Base-by-base conservation (phyloP, 2,888 invertebrate genomes). In the Anorthoa munda region DNA sequence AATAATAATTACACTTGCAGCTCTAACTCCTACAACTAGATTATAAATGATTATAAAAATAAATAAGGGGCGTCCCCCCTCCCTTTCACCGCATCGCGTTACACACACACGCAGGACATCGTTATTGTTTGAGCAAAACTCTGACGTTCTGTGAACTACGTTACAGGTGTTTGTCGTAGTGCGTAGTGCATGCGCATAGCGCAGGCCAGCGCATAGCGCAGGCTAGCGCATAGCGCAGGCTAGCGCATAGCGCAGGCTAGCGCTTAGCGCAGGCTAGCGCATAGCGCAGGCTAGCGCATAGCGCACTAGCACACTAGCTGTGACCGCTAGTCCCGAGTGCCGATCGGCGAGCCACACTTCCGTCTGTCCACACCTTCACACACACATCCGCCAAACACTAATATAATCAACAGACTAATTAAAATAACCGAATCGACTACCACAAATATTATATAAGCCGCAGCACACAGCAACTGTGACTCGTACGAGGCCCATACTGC, bases 11-110 rank as follows among this genome's bases (percentile, higher is more conserved):
- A 94, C 93, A 94, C 92, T 93, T 90, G 91, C 90, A 93, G 92
- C 90, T 92, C 90, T 92, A 92, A 92, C 91, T 91, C 92, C 93
- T 94, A 94, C 87, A 92, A 90, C 94, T 95, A 95, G 88, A 92
- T 93, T 95, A 95, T 95, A 95, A 95, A 95, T 93, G 95, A 94
- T 95, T 95, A 96, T 94, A 95, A 96, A 95, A 96, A 96, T 95
- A 96, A 95, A 95, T 95, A 95, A 93, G 95, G 94, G 94, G 92
- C 90, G 86, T 81, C 84, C 88, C 91, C 93, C 92, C 92, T 90
- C 92, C 93, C 93, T 92, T 86, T 89, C 89, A 89, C 92, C 89
- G 85, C 87, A 76, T 69, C 87, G 87, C 87, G 82, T 83, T 86
- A 87, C 86, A 64, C 50, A 88, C 90, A 87, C 90, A 86, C 89